Conservation (phyloP, 2,797 vertebrate species). For the Cottoperca gobio region DNA sequence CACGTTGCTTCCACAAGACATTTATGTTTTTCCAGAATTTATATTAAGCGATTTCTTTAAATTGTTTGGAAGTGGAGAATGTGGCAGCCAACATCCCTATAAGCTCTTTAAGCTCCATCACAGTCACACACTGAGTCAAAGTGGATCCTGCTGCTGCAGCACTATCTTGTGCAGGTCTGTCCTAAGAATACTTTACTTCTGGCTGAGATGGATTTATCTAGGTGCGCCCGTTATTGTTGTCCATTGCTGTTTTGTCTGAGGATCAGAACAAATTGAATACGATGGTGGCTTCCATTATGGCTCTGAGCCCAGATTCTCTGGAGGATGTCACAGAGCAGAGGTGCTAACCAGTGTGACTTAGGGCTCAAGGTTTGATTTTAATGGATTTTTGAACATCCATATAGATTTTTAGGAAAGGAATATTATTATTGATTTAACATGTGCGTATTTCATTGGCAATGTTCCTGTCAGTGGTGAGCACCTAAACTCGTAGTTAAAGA, state of each 20-base stretch:
- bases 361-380: background rate
- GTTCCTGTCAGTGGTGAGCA: background rate
- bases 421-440: background rate
- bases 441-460: background rate
- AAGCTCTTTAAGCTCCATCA: conserved; percentile 22
- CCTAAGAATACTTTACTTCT: conserved; percentile 5
- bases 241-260: conserved; percentile 9
- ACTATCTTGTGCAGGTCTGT: conserved; percentile 11
- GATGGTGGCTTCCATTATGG: background rate
- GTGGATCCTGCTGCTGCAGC: conserved; percentile 34
- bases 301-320: conserved; percentile 15
- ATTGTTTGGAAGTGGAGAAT: conserved; percentile 11
- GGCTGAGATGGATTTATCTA: conserved; percentile 8
- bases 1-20: background rate
- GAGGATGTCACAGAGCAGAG: conserved; percentile 2
- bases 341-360: background rate
- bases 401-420: background rate
- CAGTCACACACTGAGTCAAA: conserved; percentile 11
- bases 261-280: conserved; percentile 24
- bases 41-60: background rate
- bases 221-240: conserved; percentile 1
- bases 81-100: background rate
- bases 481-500: background rate
- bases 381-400: background rate
- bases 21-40: conserved; percentile 14